Base-by-base conservation (phyloP, 2,113 vertebrate species). In the Eira barbara region DNA sequence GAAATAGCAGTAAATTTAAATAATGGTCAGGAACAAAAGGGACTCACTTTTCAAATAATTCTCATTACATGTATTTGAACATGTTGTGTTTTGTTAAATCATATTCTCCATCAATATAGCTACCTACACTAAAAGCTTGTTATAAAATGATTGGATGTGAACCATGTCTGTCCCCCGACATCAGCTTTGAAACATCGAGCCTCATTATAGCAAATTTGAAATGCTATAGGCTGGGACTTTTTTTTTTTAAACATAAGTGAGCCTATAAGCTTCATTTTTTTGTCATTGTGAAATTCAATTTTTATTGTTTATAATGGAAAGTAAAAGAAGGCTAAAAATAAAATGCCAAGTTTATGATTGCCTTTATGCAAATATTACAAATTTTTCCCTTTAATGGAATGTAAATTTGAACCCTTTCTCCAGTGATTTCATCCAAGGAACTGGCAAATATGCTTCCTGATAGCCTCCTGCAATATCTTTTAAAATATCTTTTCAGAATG, bases 41-140 rank as follows among this genome's bases (percentile, higher is more conserved):
- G 84, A 93, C 7, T 89, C 42, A 86, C 67, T 73, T 96, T 95
- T 97, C n/a, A 86, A 80, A 93, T 97, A 95, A 81, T 96, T 76
- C 59, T 96, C 59, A 39, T 91, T 65, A 61, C 25, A 11, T 84
- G 34, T 29, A 91, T 91, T 90, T 83, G 59, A 97, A 73, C 57
- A 69, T 47, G 73, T 0, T 65, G 29, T 39, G 52, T 82, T 85
- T 71, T 85, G 59, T 91, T 76, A 82, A 91, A 85, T 91, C 76
- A 49, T 18, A 57, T 81, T 84, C 76, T 78, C 57, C 31, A 92
- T 59, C 81, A 73, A 36, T 65, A 61, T 2, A 91, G 73, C 36
- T 78, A 73, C 25, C 79, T 78, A 76, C 27, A 78, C 82, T 96
- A 47, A 97, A 92, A 74, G 20, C 65, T 85, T 81, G 73, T 81